phyloP scores from a whole-genome alignment of 1,140 invertebrate genomes.

The Apis mellifera region DNA sequence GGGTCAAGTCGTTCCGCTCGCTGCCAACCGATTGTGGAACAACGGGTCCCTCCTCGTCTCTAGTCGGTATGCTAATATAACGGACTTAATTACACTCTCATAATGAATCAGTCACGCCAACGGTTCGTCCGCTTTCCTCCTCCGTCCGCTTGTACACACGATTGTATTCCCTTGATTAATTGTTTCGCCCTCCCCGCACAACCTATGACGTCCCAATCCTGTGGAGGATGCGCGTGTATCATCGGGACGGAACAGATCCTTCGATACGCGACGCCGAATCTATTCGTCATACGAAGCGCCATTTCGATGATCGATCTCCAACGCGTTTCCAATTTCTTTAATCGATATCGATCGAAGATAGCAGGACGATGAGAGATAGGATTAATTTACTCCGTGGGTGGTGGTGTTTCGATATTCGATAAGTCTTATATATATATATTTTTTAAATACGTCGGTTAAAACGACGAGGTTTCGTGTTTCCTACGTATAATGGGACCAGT shows the following conservation, averaged over 20 bases:
- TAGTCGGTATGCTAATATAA: constrained; percentile 76
- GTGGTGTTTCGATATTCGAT: not conserved
- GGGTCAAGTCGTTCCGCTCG: constrained; percentile 66
- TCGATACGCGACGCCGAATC: constrained; percentile 5
- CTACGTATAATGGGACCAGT: not conserved
- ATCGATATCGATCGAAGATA: no score
- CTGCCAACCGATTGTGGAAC: constrained; percentile 33
- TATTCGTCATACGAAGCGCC: constrained; percentile 45
- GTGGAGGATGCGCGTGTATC: constrained; percentile 30
- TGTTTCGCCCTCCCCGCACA: constrained; percentile 51
- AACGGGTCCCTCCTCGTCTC: constrained; percentile 37
- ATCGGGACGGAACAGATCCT: not conserved
- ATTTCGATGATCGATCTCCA: constrained; percentile 49
- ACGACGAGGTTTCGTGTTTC: not conserved
- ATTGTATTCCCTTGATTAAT: constrained; percentile 73
- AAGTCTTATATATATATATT: not conserved
- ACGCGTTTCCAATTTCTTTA: not conserved
- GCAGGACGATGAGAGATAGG: not conserved
- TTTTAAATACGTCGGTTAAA: not conserved
- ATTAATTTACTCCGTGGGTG: not conserved
- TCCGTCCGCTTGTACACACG: constrained; percentile 52
- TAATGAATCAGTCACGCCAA: constrained; percentile 77
- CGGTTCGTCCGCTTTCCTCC: constrained; percentile 8
- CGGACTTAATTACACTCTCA: constrained; percentile 74
- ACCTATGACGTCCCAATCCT: not conserved